A percentile compares a stretch with the other conserved stretches of the same genome.
Conservation (phyloP, 1,140 invertebrate genomes). For the Drosophila sechellia region DNA sequence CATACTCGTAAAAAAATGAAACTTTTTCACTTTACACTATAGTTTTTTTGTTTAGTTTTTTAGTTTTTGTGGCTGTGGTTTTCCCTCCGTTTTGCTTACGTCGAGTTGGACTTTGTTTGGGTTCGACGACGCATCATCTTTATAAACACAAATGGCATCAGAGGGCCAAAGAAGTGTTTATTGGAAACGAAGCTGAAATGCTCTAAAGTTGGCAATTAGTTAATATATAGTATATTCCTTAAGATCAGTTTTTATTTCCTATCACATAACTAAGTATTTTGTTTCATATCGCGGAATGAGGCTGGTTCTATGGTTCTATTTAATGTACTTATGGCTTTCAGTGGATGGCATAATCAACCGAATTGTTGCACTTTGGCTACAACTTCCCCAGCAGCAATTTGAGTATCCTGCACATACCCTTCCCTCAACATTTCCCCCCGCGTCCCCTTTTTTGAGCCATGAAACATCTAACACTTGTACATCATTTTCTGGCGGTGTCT, state of each 20-base stretch:
- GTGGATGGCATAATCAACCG: constrained; percentile 9
- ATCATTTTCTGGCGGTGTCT: constrained; percentile 53
- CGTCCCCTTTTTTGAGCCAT: neutral
- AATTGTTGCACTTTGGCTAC: constrained; percentile 65
- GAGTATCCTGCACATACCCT: constrained; percentile 15
- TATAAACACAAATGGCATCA: constrained; percentile 58
- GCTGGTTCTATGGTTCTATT: neutral
- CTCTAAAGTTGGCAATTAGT: neutral
- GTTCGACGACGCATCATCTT: constrained; percentile 49
- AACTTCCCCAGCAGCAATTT: constrained; percentile 43
- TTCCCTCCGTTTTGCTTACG: constrained; percentile 15
- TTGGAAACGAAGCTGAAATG: constrained; percentile 17
- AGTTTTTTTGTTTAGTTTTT: constrained; percentile 39
- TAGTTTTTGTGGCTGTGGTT: constrained; percentile 27
- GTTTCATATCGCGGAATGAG: no score
- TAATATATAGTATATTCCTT: no score
- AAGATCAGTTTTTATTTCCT: no score
- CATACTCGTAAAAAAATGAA: constrained; percentile 24
- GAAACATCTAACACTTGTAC: constrained; percentile 35
- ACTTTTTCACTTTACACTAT: constrained; percentile 33
- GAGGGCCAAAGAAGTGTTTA: constrained; percentile 24
- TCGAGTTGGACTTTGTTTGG: constrained; percentile 27
- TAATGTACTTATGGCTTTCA: neutral
- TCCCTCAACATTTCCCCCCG: neutral
- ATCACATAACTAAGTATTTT: no score